phyloP scores from a whole-genome alignment of 1,140 invertebrate genomes.

The Psix sp. region DNA sequence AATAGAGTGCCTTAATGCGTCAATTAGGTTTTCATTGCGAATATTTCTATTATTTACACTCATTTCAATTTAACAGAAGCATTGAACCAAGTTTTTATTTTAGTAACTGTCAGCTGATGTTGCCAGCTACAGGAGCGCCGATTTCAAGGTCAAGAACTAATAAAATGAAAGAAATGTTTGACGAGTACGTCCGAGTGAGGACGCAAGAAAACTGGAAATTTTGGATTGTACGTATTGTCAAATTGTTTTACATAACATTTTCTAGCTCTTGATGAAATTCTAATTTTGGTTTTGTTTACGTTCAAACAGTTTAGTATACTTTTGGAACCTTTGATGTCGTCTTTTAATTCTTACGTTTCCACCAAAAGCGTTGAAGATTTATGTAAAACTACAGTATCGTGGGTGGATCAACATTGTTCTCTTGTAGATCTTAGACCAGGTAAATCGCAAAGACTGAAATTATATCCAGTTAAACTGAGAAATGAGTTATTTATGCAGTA shows the following conservation, averaged over 20 bases:
- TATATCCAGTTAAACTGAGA: background rate
- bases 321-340: conserved; percentile 89
- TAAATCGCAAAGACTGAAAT: conserved; percentile 13
- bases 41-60: no score
- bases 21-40: conserved; percentile 88
- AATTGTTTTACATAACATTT: no score
- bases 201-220: conserved; percentile 98
- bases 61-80: no score
- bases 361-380: conserved; percentile 94
- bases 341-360: conserved; percentile 93
- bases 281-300: conserved; percentile 13
- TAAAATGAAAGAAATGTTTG: conserved; percentile 96
- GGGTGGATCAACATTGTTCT: conserved; percentile 97
- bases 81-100: conserved; percentile 68
- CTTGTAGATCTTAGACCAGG: conserved; percentile 94
- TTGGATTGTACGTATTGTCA: conserved; percentile 98
- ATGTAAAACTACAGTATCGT: conserved; percentile 91
- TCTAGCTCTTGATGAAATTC: no score
- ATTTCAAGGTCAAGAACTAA: conserved; percentile 92
- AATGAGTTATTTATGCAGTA: background rate
- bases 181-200: conserved; percentile 90
- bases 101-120: conserved; percentile 93
- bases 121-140: conserved; percentile 96
- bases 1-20: conserved; percentile 92
- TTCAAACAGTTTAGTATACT: conserved; percentile 92